Conservation (phyloP, 2,113 vertebrate genomes). For the Dicentrarchus labrax region DNA sequence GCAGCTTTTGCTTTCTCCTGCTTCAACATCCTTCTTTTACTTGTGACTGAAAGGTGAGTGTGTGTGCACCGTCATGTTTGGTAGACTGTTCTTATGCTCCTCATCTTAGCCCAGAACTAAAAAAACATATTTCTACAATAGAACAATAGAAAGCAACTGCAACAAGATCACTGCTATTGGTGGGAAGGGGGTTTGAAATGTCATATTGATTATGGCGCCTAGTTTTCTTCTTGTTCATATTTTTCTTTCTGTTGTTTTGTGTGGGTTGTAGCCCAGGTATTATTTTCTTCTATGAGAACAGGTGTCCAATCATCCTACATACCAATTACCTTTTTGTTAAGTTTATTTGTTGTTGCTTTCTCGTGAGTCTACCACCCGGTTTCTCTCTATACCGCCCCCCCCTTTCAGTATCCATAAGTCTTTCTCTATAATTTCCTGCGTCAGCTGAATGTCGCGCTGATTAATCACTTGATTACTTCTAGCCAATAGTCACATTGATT, state of each 20-base stretch:
- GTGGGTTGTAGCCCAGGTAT: not conserved
- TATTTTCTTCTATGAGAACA: conserved; percentile 2
- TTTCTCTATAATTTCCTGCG: conserved; percentile 36
- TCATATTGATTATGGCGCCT: conserved; percentile 21
- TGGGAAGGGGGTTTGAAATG: not conserved
- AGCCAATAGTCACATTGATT: conserved; percentile 73
- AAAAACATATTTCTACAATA: not conserved
- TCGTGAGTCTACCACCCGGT: not conserved
- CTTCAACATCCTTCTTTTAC: not conserved
- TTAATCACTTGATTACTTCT: conserved; percentile 73
- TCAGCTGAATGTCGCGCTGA: conserved; percentile 63
- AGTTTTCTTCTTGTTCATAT: not conserved
- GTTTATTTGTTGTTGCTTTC: conserved; percentile 10
- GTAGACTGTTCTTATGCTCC: not conserved
- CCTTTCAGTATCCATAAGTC: conserved; percentile 48
- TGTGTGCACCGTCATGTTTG: not conserved
- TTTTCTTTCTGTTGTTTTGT: not conserved
- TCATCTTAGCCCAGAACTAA: not conserved
- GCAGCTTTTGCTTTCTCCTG: not conserved
- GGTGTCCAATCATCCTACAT: not conserved
- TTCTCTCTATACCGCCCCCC: not conserved
- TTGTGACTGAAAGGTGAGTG: conserved; percentile 1
- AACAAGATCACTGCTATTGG: not conserved
- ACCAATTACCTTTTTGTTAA: conserved; percentile 11
- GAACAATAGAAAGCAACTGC: not conserved